phyloP scores from a whole-genome alignment of 1,140 invertebrate genomes.

The Leptestheria dahalacensis region DNA sequence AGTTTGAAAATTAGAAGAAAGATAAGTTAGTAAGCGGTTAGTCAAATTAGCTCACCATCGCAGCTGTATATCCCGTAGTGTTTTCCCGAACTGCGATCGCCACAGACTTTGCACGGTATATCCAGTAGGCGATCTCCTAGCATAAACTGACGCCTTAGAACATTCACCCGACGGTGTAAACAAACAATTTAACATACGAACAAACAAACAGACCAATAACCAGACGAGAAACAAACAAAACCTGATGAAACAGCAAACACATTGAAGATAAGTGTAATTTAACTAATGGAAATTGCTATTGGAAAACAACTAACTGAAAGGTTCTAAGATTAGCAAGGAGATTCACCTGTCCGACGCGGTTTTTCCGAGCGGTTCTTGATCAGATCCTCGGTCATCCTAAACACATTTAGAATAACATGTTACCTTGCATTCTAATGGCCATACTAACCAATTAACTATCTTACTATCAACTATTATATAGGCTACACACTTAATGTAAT shows the following conservation, averaged over 20 bases:
- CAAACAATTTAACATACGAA: not conserved
- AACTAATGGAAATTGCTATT: too few species aligned
- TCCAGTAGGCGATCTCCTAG: slow-evolving; percentile 81
- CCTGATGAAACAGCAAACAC: too few species aligned
- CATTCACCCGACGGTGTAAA: not conserved
- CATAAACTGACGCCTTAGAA: not conserved
- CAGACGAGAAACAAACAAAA: too few species aligned
- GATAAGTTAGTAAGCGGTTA: too few species aligned
- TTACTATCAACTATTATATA: not conserved
- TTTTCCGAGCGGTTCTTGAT: slow-evolving; percentile 2
- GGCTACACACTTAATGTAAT: not conserved
- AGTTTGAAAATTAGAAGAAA: too few species aligned
- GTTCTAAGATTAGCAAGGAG: too few species aligned
- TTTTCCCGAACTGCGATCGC: slow-evolving; percentile 89
- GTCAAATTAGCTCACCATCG: slow-evolving; percentile 55
- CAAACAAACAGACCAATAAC: not conserved
- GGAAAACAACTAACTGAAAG: too few species aligned
- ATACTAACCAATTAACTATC: not conserved
- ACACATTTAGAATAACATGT: not conserved
- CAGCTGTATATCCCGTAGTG: slow-evolving; percentile 96
- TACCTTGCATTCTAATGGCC: not conserved
- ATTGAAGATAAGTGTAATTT: too few species aligned
- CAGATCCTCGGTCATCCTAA: not conserved
- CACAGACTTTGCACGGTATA: slow-evolving; percentile 91
- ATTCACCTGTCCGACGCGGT: slow-evolving; percentile 5